phyloP scores from a whole-genome alignment of 2,113 vertebrate species.

The Pelobates fuscus region DNA sequence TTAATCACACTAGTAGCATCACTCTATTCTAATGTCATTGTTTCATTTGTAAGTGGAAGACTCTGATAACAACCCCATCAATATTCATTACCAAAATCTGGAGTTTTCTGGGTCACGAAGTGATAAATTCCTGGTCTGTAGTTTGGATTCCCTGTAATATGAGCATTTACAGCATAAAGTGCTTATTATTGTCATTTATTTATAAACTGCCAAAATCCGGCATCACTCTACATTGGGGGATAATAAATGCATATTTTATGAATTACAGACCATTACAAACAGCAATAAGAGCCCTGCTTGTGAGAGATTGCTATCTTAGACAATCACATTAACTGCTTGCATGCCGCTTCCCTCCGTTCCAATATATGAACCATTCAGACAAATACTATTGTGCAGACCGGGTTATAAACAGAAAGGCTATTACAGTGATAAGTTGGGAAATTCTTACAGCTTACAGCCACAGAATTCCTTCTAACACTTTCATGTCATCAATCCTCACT shows the following conservation, averaged over 20 bases:
- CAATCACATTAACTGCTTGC: neutral
- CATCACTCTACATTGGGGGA: neutral
- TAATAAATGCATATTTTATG: neutral
- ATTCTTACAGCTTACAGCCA: neutral
- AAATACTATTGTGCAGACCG: neutral
- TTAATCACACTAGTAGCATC: too few species aligned
- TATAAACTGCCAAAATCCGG: neutral
- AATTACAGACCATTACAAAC: neutral
- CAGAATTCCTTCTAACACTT: neutral
- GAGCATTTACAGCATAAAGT: neutral
- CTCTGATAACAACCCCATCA: too few species aligned
- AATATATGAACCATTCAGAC: neutral
- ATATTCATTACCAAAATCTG: too few species aligned
- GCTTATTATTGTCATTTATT: neutral
- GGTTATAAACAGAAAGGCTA: conserved; percentile 1
- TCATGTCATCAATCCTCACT: conserved; percentile 23
- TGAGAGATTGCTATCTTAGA: neutral
- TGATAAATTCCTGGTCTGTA: too few species aligned
- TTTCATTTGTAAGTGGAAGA: too few species aligned
- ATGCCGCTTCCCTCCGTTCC: too few species aligned
- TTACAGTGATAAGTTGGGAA: neutral
- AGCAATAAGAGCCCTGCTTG: neutral
- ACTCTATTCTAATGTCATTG: too few species aligned
- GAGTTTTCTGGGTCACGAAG: too few species aligned
- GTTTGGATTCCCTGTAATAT: too few species aligned